These are phyloP conservation scores for Cardiocondyla obscurior DNA, from an alignment of 1,140 invertebrate genomes.

Conservation along the genomic window DNA sequence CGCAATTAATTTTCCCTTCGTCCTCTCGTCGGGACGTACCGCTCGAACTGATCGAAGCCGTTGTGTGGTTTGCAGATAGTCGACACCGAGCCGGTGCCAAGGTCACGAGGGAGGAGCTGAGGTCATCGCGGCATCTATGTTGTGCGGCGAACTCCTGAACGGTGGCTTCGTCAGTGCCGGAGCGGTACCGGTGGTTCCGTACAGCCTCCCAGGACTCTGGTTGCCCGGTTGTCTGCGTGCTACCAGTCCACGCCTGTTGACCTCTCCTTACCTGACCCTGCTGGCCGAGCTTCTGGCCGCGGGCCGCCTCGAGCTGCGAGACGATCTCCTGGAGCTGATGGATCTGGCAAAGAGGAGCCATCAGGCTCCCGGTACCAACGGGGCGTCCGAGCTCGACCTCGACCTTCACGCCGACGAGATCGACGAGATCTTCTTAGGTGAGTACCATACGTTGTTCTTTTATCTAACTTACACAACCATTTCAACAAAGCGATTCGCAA, in stretches of 20 bases:
- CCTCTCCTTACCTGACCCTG: slow-evolving; percentile 80
- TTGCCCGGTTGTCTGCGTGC: slow-evolving; percentile 81
- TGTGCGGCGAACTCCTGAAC: slow-evolving; percentile 84
- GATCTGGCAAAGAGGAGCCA: slow-evolving; percentile 74
- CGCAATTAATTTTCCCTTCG: slow-evolving; percentile 35
- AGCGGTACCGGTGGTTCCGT: slow-evolving; percentile 81
- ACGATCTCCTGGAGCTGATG: slow-evolving; percentile 70
- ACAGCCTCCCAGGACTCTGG: slow-evolving; percentile 81
- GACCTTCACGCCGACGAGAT: slow-evolving; percentile 73
- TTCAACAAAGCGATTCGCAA: not conserved
- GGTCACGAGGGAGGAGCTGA: slow-evolving; percentile 72
- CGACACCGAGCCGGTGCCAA: slow-evolving; percentile 66
- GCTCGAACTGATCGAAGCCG: slow-evolving; percentile 36
- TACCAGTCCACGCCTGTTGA: slow-evolving; percentile 78
- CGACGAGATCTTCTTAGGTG: slow-evolving; percentile 81
- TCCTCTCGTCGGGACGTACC: not conserved
- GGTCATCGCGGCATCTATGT: slow-evolving; percentile 81
- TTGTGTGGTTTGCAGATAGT: slow-evolving; percentile 47
- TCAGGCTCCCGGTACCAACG: slow-evolving; percentile 62
- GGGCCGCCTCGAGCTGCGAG: slow-evolving; percentile 72
- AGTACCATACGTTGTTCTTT: slow-evolving; percentile 59
- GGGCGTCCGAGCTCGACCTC: slow-evolving; percentile 71
- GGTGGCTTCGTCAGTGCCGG: slow-evolving; percentile 83
- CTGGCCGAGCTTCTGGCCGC: slow-evolving; percentile 80
- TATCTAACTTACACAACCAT: too few species aligned